Evolutionary conservation across 2,113 vertebrate species (phyloP).

Genomic region (Oncorhynchus nerka): DNA sequence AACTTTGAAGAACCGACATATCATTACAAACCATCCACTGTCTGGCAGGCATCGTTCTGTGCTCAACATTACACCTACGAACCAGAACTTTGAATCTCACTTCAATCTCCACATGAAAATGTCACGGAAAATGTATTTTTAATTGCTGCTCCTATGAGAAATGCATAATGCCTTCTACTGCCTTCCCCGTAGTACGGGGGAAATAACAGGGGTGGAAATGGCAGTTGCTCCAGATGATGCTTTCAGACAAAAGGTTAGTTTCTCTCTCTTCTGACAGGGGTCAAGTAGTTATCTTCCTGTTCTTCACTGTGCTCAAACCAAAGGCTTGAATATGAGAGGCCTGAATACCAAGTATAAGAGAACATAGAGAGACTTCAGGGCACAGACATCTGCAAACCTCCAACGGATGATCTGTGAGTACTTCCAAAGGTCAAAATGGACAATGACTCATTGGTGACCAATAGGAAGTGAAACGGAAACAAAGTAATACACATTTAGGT

Average conservation of each 20-base stretch:
- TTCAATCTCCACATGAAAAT: constrained; percentile 30
- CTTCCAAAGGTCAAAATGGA: not conserved
- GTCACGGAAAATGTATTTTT: constrained; percentile 20
- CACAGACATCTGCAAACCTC: not conserved
- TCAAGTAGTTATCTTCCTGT: constrained; percentile 9
- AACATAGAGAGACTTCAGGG: not conserved
- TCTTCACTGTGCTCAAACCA: constrained; percentile 19
- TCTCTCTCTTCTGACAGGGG: constrained; percentile 21
- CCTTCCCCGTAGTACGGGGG: constrained; percentile 33
- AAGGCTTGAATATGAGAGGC: constrained; percentile 3
- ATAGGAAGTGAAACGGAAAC: not conserved
- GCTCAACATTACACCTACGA: too few relatives aligned
- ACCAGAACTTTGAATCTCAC: too few relatives aligned
- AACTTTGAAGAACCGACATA: too few relatives aligned
- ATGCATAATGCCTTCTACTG: constrained; percentile 43
- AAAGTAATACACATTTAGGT: not conserved
- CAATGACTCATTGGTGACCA: not conserved
- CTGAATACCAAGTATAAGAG: too few relatives aligned
- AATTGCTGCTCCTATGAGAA: not conserved
- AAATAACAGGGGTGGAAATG: constrained; percentile 32
- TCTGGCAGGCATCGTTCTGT: too few relatives aligned
- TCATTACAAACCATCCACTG: too few relatives aligned
- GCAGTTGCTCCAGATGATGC: constrained; percentile 31
- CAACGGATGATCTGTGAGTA: not conserved
- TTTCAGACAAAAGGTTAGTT: constrained; percentile 47